A percentile compares a stretch with the other conserved stretches of the same genome.
These are phyloP conservation scores for Coleophora deauratella DNA, from an alignment of 2,888 invertebrate genomes.

Conservation along the genomic window DNA sequence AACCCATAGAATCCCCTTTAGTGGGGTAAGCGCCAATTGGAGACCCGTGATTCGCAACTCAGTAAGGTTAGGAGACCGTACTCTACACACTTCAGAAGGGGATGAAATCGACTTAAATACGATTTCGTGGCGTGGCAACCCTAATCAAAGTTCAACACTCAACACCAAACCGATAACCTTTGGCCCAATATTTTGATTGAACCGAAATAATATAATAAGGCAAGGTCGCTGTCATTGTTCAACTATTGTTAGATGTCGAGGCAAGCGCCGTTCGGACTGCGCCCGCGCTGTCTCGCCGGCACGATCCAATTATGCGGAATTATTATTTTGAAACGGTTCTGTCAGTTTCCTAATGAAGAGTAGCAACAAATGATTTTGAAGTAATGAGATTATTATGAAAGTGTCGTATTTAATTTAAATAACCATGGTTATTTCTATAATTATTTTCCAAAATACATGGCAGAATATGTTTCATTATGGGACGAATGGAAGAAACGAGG, in stretches of 20 bases:
- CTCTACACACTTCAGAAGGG: no score
- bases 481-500: no score
- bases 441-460: no score
- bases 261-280: constrained; percentile 19
- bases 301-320: constrained; percentile 34
- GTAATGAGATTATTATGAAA: constrained; percentile 21
- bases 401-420: no score
- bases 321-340: constrained; percentile 37
- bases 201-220: constrained; percentile 43
- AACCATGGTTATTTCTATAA: no score
- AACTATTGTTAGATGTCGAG: constrained; percentile 35
- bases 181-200: constrained; percentile 60
- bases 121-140: constrained; percentile 15
- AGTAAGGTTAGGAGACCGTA: no score
- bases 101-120: no score
- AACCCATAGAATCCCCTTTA: no score
- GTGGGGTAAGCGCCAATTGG: no score
- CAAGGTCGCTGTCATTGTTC: constrained; percentile 52
- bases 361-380: constrained; percentile 26
- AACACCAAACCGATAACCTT: constrained; percentile 48
- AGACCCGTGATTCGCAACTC: no score
- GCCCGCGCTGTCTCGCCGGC: constrained; percentile 31
- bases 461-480: no score
- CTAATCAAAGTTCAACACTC: constrained; percentile 3
- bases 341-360: constrained; percentile 28